Evolutionary conservation across 92 coral and sea anemone species (phyloP).

Genomic region (Actinostola sp.): DNA sequence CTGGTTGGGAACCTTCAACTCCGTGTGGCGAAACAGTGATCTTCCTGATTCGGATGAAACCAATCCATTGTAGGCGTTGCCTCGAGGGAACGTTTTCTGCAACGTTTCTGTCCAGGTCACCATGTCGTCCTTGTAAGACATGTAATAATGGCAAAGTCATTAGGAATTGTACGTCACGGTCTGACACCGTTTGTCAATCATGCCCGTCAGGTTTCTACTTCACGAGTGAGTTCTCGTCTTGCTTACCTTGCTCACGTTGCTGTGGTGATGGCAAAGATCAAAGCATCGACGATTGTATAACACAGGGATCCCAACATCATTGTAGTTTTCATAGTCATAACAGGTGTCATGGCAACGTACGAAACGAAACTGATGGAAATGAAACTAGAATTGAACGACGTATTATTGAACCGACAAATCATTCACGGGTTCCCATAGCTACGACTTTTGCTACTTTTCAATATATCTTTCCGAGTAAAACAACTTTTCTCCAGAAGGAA

Average conservation of each 20-base stretch:
- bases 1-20: not conserved
- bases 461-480: too few species aligned
- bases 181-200: conserved; percentile 30
- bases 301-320: conserved; percentile 59
- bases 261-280: conserved; percentile 62
- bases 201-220: conserved; percentile 35
- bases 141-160: conserved; percentile 24
- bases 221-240: not conserved
- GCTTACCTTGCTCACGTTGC: conserved; percentile 72
- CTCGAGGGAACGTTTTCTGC: not conserved
- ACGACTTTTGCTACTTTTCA: too few species aligned
- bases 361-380: not conserved
- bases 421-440: too few species aligned
- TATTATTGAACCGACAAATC: too few species aligned
- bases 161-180: conserved; percentile 22
- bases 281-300: conserved; percentile 40
- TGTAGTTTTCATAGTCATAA: conserved; percentile 29
- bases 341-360: not conserved
- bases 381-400: too few species aligned
- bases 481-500: too few species aligned
- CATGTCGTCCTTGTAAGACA: not conserved
- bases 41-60: too few species aligned
- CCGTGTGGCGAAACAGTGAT: conserved; percentile 4
- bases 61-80: too few species aligned
- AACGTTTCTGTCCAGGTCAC: not conserved